Conservation (phyloP, 2,797 vertebrate genomes). For the Chaunax sp. region DNA sequence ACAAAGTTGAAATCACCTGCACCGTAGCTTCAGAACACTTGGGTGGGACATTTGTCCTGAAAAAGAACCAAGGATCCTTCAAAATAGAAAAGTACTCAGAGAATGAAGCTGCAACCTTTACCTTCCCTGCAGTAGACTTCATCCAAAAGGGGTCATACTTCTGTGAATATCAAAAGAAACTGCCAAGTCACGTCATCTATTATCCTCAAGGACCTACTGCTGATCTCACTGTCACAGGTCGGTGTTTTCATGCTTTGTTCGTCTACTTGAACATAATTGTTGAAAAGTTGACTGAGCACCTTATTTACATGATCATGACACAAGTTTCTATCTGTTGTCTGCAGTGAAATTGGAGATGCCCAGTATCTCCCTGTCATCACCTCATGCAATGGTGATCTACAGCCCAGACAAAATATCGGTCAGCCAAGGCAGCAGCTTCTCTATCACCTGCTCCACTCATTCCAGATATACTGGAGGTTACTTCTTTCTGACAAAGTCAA, state of each 20-base stretch:
- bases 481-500: constrained; percentile 66
- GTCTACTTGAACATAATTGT: background rate
- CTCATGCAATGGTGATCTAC: constrained; percentile 62
- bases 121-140: constrained; percentile 61
- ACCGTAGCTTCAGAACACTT: constrained; percentile 54
- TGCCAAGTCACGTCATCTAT: constrained; percentile 55
- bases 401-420: constrained; percentile 68
- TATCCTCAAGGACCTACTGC: constrained; percentile 64
- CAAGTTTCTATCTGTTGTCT: background rate
- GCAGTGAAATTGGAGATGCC: constrained; percentile 75
- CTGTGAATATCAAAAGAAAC: constrained; percentile 78
- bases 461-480: constrained; percentile 64
- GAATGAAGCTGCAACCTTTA: constrained; percentile 54
- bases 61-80: constrained; percentile 51
- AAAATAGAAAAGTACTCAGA: constrained; percentile 63
- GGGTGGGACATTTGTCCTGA: constrained; percentile 71
- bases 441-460: constrained; percentile 72
- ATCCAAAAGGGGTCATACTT: constrained; percentile 69
- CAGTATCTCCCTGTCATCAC: constrained; percentile 68
- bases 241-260: background rate
- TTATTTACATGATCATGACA: background rate
- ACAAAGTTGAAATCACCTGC: constrained; percentile 75
- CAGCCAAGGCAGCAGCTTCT: constrained; percentile 67
- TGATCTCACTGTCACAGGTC: constrained; percentile 67
- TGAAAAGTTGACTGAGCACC: background rate